A percentile compares a stretch with the other conserved stretches of the same genome.
Conservation (phyloP, 2,113 vertebrate species). For the Pseudonaja textilis region DNA sequence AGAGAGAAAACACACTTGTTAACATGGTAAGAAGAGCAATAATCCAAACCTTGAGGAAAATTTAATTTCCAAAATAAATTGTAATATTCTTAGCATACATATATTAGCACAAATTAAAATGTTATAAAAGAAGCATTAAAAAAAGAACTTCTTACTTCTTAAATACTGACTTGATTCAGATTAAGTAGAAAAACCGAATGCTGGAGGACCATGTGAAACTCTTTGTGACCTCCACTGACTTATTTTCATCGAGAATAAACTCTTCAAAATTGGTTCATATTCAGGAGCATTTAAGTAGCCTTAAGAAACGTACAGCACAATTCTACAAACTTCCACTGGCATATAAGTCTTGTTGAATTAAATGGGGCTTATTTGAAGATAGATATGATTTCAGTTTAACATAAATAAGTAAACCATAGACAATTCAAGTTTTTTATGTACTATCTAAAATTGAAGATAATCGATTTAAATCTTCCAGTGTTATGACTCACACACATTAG, state of each 20-base stretch:
- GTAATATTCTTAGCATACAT: background rate
- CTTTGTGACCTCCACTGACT: background rate
- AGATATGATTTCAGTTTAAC: background rate
- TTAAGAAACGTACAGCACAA: background rate
- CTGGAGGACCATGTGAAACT: background rate
- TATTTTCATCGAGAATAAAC: background rate
- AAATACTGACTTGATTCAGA: background rate
- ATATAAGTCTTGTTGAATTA: background rate
- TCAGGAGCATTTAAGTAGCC: background rate
- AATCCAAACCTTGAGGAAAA: background rate
- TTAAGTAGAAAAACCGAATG: background rate
- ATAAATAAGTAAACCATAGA: background rate
- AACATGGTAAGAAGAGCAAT: background rate
- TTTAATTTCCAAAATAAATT: background rate
- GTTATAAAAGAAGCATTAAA: background rate
- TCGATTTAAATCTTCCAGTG: background rate
- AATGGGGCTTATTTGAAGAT: background rate
- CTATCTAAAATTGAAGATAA: background rate
- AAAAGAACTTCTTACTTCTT: background rate
- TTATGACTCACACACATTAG: constrained; percentile 23
- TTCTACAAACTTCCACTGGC: background rate
- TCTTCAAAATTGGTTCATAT: background rate
- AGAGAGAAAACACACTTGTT: background rate
- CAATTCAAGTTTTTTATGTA: background rate
- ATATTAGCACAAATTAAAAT: background rate